Evolutionary conservation across 2,888 invertebrate species (phyloP).

Genomic region (Philereme transversata): DNA sequence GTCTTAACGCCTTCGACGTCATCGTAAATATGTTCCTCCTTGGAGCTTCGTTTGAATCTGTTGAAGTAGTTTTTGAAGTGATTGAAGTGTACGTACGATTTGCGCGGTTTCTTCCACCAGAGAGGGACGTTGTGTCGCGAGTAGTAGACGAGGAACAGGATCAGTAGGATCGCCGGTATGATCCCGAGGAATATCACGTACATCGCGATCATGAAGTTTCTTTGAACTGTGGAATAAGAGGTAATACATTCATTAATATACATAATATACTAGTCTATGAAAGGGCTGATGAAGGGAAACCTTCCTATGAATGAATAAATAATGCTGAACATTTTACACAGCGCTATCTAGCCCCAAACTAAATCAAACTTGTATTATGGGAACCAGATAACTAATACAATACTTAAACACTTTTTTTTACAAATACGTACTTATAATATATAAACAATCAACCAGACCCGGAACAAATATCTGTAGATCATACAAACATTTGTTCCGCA

Average conservation of each 20-base stretch:
- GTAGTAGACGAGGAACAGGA: constrained; percentile 89
- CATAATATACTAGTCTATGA: too few species aligned
- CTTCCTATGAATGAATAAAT: background rate
- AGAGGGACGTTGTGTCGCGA: constrained; percentile 86
- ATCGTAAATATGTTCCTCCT: constrained; percentile 30
- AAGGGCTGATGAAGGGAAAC: too few species aligned
- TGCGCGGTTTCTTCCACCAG: constrained; percentile 80
- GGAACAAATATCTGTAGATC: background rate
- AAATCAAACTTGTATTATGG: background rate
- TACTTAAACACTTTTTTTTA: background rate
- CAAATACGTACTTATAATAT: background rate
- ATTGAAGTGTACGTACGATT: constrained; percentile 73
- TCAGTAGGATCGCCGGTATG: constrained; percentile 88
- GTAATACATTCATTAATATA: too few species aligned
- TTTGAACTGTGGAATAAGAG: constrained; percentile 85
- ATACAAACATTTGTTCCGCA: background rate
- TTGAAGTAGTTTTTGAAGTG: constrained; percentile 34
- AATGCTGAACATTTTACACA: background rate
- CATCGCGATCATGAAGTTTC: constrained; percentile 91
- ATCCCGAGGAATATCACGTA: constrained; percentile 95
- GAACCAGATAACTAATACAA: background rate
- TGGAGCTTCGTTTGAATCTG: constrained; percentile 41
- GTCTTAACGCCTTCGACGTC: constrained; percentile 9
- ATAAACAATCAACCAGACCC: background rate
- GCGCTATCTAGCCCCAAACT: background rate